Base-by-base conservation (phyloP, 2,797 vertebrate genomes). In the Cuniculus paca region DNA sequence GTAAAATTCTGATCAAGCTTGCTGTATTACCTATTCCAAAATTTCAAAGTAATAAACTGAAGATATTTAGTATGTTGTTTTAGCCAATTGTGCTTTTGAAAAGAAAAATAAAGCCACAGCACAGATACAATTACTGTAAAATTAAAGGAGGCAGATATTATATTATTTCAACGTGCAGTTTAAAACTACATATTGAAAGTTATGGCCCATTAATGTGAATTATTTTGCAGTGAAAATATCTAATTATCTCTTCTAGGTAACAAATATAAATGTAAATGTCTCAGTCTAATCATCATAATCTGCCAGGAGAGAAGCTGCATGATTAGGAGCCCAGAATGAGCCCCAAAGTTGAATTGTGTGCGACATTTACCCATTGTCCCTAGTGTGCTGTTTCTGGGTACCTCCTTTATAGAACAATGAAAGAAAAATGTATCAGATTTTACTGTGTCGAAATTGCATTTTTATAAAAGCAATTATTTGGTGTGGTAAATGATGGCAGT, bases 201-300 rank as follows among this genome's bases (percentile, higher is more conserved):
- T 98, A 97, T 9, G 45, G 97, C 8, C 9, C 84, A 97, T 98
- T 98, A 97, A 97, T 97, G 95, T 96, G 98, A 98, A 98, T 98
- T 97, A 97, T 96, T 95, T 97, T 96, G 97, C 86, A 70, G 95
- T 97, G 90, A 97, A 98, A 98, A 98, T 97, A 98, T 95, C 90
- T 97, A 98, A 97, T 98, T 98, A 97, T 98, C 77, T 98, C 79
- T 94, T 89, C 61, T 95, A 95, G 92, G 97, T 98, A 98, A 98
- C 82, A 98, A 97, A 98, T 97, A 87, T 63, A 97, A 97, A 96
- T 91, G 95, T 97, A 98, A 98, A 97, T 97, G 97, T 86, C 98
- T 95, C 97, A 94, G 95, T 95, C 90, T 97, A 86, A 83, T 96
- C 85, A 89, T 87, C 77, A 84, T 97, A 96, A 87, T 63, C 58